phyloP scores from a whole-genome alignment of 2,113 vertebrate genomes.

The Gnathonemus echidnorhynchus region DNA sequence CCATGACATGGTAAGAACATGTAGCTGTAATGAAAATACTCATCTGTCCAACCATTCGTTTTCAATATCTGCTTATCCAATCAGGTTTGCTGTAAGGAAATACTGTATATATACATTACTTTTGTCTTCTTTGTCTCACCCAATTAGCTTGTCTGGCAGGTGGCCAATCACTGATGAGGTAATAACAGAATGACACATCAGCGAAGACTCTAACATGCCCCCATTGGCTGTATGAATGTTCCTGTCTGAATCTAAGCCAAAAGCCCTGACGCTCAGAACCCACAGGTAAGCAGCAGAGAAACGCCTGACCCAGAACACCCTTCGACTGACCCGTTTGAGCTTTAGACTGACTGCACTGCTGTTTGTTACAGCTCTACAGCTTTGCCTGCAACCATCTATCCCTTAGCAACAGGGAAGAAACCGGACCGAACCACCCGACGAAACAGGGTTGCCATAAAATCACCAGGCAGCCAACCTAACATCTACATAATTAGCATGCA shows the following conservation, averaged over 20 bases:
- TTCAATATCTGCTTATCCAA: conserved; percentile 1
- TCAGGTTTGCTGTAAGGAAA: neutral
- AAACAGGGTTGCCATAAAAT: neutral
- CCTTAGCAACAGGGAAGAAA: neutral
- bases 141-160: neutral
- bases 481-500: neutral
- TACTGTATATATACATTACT: neutral
- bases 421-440: neutral
- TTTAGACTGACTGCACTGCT: neutral
- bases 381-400: neutral
- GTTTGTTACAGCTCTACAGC: neutral
- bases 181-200: neutral
- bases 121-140: neutral
- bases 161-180: neutral
- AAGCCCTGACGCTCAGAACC: neutral
- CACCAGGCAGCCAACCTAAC: neutral
- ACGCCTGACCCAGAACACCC: neutral
- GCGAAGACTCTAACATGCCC: neutral
- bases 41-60: neutral
- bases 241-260: neutral
- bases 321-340: neutral
- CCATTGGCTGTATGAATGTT: neutral
- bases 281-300: neutral
- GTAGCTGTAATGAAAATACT: neutral
- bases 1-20: neutral